Conservation (phyloP, 64 coral and sea anemone species). For the Trachythela sp. region DNA sequence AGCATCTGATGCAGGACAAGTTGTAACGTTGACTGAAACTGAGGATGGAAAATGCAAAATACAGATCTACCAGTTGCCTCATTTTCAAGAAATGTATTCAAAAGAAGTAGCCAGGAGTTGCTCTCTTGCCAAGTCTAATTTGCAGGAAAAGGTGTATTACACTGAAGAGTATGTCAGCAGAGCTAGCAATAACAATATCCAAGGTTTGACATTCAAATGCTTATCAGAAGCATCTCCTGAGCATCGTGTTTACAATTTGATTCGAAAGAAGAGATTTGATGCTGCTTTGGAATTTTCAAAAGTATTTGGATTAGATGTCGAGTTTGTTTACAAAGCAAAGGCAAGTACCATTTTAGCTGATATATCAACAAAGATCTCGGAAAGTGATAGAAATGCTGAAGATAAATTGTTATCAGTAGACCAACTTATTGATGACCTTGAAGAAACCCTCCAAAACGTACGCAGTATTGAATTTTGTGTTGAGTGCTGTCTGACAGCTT, state of each 20-base stretch:
- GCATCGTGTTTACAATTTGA: neutral
- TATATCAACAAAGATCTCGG: neutral
- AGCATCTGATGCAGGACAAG: neutral
- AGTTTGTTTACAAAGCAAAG: conserved; percentile 17
- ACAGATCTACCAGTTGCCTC: neutral
- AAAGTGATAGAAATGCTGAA: neutral
- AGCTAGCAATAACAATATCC: neutral
- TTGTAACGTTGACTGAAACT: neutral
- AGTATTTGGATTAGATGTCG: neutral
- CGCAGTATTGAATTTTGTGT: neutral
- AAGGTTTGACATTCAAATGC: neutral
- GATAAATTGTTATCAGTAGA: neutral
- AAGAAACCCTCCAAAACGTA: neutral
- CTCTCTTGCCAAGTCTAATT: neutral
- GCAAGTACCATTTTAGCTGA: neutral
- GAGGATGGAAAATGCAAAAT: neutral
- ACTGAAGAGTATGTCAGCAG: neutral
- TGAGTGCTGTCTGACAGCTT: conserved; percentile 1
- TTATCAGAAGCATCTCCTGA: neutral
- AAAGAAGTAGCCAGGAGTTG: neutral
- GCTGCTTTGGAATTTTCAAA: conserved; percentile 15
- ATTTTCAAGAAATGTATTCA: neutral
- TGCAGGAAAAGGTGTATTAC: conserved; percentile 14
- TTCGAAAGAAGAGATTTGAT: conserved; percentile 24
- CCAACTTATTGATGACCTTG: neutral